Evolutionary conservation across 2,888 invertebrate genomes (phyloP).

Genomic region (Habroteleia sp.): DNA sequence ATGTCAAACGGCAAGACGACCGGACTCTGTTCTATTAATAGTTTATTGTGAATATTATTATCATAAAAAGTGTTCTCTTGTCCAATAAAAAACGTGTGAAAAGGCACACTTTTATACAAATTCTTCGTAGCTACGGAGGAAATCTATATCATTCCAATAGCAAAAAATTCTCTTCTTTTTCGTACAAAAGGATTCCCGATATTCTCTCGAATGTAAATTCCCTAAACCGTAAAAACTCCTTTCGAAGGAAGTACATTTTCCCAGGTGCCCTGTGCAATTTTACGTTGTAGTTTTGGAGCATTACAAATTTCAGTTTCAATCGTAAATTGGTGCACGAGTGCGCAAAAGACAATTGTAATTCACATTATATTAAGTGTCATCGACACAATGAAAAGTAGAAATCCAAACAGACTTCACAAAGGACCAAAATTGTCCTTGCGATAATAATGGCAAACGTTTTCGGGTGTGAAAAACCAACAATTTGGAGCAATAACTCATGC

Average conservation of each 20-base stretch:
- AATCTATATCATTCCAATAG: slow-evolving; percentile 27
- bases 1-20: slow-evolving; percentile 7
- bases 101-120: slow-evolving; percentile 36
- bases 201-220: slow-evolving; percentile 5
- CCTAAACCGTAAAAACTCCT: slow-evolving; percentile 7
- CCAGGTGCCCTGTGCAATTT: too few species aligned
- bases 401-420: too few species aligned
- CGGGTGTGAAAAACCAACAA: too few species aligned
- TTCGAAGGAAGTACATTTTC: not conserved
- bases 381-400: too few species aligned
- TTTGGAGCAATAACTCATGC: too few species aligned
- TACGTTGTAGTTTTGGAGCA: too few species aligned
- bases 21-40: slow-evolving; percentile 43
- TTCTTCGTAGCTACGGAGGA: slow-evolving; percentile 40
- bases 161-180: slow-evolving; percentile 13
- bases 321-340: too few species aligned
- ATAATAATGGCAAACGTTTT: too few species aligned
- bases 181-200: slow-evolving; percentile 32
- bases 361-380: too few species aligned
- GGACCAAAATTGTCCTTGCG: too few species aligned
- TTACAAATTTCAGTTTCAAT: too few species aligned
- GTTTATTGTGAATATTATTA: slow-evolving; percentile 51
- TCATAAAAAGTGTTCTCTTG: slow-evolving; percentile 54
- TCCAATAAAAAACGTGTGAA: slow-evolving; percentile 41
- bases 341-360: too few species aligned